These are phyloP conservation scores for Heliconius aoede DNA, from an alignment of 2,888 invertebrate genomes.

Conservation along the genomic window DNA sequence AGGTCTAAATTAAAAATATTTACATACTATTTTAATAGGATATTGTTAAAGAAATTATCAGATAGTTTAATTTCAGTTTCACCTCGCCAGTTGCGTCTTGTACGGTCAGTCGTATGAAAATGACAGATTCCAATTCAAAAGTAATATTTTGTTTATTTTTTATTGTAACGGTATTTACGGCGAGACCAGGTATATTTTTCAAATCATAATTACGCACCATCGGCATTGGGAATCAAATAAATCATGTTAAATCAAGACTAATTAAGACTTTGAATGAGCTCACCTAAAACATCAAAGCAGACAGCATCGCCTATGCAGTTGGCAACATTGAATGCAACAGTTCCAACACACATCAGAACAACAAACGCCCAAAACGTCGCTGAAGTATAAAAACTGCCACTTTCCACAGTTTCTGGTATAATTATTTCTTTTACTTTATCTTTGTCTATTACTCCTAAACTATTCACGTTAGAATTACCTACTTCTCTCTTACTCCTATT, in stretches of 20 bases:
- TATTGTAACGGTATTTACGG: too few species aligned
- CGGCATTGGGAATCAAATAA: too few species aligned
- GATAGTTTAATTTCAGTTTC: too few species aligned
- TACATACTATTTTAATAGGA: too few species aligned
- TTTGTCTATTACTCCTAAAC: conserved; percentile 48
- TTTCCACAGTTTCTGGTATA: conserved; percentile 39
- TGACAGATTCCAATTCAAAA: too few species aligned
- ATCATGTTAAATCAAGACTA: too few species aligned
- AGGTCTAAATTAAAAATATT: too few species aligned
- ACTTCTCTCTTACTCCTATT: conserved; percentile 52
- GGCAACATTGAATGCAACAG: conserved; percentile 91
- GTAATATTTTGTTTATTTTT: too few species aligned
- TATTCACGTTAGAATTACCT: conserved; percentile 36
- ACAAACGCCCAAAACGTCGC: conserved; percentile 89
- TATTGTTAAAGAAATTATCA: background rate
- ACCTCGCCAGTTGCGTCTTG: too few species aligned
- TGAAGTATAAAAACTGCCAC: conserved; percentile 82
- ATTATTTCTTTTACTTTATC: conserved; percentile 41
- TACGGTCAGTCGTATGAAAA: too few species aligned
- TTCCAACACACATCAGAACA: conserved; percentile 87
- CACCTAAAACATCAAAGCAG: conserved; percentile 93
- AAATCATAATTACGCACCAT: too few species aligned
- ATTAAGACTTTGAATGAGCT: conserved; percentile 50
- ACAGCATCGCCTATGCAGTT: conserved; percentile 95
- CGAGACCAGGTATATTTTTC: too few species aligned